phyloP scores from a whole-genome alignment of 2,888 invertebrate species.

The Ophraella communa region DNA sequence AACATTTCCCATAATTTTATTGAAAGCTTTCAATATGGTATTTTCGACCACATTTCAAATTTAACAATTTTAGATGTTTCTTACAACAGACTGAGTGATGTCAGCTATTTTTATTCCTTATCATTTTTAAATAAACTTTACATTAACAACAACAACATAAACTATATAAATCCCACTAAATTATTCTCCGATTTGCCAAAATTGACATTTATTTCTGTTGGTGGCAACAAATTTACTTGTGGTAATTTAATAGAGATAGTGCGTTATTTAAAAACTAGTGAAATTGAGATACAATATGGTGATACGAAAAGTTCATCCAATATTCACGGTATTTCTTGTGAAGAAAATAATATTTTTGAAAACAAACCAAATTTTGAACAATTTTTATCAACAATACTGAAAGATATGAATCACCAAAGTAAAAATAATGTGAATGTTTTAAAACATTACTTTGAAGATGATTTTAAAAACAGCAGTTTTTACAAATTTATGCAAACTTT shows the following conservation, averaged over 20 bases:
- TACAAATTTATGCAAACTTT: background rate
- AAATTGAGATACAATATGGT: background rate
- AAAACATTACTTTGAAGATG: background rate
- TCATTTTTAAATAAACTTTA: slow-evolving; percentile 3
- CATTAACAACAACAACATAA: slow-evolving; percentile 19
- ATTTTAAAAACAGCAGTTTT: background rate
- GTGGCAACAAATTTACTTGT: slow-evolving; percentile 8
- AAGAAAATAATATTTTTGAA: background rate
- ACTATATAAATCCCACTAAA: background rate
- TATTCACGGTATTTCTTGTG: slow-evolving; percentile 7
- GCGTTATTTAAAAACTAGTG: background rate
- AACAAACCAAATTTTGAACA: background rate
- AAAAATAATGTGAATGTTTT: background rate
- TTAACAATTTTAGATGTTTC: slow-evolving; percentile 22
- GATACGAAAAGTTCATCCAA: background rate
- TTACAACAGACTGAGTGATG: slow-evolving; percentile 10
- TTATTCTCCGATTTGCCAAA: background rate
- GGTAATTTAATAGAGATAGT: background rate
- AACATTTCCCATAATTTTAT: slow-evolving; percentile 25
- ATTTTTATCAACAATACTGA: background rate
- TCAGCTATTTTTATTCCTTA: slow-evolving; percentile 13
- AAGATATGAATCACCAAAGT: background rate
- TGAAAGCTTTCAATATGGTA: slow-evolving; percentile 17
- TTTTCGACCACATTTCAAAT: slow-evolving; percentile 14
- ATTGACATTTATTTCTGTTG: background rate